These are phyloP conservation scores for Operophtera brumata DNA, from an alignment of 2,888 invertebrate genomes.

Conservation along the genomic window DNA sequence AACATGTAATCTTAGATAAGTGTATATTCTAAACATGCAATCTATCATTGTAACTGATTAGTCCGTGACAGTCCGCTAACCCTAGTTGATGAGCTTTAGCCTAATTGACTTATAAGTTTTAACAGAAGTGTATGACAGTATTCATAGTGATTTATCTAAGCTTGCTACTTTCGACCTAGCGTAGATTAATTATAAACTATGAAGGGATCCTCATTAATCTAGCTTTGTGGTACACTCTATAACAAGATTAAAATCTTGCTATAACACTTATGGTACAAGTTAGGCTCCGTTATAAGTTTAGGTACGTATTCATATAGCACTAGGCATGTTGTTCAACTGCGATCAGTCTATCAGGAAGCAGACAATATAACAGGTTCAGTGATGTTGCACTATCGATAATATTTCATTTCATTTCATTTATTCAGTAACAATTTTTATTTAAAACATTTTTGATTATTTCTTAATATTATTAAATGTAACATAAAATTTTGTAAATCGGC, in stretches of 20 bases:
- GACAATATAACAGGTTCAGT: too few species aligned
- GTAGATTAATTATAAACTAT: conserved; percentile 8
- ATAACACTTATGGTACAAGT: not conserved
- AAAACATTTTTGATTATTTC: too few species aligned
- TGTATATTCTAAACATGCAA: too few species aligned
- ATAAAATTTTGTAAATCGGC: too few species aligned
- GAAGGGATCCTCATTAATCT: conserved; percentile 14
- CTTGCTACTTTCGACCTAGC: conserved; percentile 1
- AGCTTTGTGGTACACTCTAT: conserved; percentile 5
- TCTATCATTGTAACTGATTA: too few species aligned
- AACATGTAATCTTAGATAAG: too few species aligned
- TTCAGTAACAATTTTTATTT: too few species aligned
- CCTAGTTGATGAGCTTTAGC: too few species aligned
- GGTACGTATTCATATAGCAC: not conserved
- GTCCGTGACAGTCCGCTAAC: too few species aligned
- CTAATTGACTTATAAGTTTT: not conserved
- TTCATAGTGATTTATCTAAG: conserved; percentile 6
- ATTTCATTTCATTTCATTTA: too few species aligned
- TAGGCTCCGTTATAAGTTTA: not conserved
- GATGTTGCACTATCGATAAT: too few species aligned
- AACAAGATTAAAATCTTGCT: conserved; percentile 10
- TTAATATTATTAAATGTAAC: too few species aligned
- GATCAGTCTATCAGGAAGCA: conserved; percentile 6
- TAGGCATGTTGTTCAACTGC: conserved; percentile 3
- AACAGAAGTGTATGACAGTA: not conserved